Percentiles rank a stretch among this genome's conserved stretches.
Evolutionary conservation across 2,113 vertebrate species (phyloP).

Genomic region (Oryzias woworae): DNA sequence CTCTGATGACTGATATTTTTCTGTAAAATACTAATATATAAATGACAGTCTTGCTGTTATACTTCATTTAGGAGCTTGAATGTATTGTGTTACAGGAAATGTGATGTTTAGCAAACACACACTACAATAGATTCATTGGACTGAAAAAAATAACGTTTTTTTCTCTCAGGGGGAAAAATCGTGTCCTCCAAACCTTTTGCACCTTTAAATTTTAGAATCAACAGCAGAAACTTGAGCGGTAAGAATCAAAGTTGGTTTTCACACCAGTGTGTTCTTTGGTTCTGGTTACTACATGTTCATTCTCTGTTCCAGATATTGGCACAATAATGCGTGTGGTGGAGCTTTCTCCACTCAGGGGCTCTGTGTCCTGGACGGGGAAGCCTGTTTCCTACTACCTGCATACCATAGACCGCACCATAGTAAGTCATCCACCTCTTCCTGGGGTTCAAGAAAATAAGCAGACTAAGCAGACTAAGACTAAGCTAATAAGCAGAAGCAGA

Average conservation of each 20-base stretch:
- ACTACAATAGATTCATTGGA: too few relatives aligned
- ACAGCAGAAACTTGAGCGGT: constrained; percentile 99
- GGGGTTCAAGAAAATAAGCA: too few relatives aligned
- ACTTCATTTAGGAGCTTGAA: too few relatives aligned
- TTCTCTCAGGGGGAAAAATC: constrained; percentile 90
- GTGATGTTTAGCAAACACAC: too few relatives aligned
- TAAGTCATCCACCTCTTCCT: constrained; percentile 69
- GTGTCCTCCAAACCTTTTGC: constrained; percentile 99
- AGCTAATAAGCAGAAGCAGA: too few relatives aligned
- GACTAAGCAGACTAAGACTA: too few relatives aligned
- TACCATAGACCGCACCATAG: constrained; percentile 99
- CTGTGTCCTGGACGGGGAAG: constrained; percentile 98
- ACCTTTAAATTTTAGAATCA: constrained; percentile 98
- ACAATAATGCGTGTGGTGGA: constrained; percentile 99
- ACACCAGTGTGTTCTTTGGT: neutral
- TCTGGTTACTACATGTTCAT: neutral
- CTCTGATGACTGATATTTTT: too few relatives aligned
- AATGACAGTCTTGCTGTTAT: too few relatives aligned
- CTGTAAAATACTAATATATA: too few relatives aligned
- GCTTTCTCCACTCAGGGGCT: constrained; percentile 95
- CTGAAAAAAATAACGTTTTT: neutral
- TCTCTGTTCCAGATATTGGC: constrained; percentile 87
- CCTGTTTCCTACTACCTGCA: constrained; percentile 99
- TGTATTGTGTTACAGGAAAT: too few relatives aligned
- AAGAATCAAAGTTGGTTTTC: constrained; percentile 44